Evolutionary conservation across 2,888 invertebrate genomes (phyloP).

Genomic region (Hanleya hanleyi): DNA sequence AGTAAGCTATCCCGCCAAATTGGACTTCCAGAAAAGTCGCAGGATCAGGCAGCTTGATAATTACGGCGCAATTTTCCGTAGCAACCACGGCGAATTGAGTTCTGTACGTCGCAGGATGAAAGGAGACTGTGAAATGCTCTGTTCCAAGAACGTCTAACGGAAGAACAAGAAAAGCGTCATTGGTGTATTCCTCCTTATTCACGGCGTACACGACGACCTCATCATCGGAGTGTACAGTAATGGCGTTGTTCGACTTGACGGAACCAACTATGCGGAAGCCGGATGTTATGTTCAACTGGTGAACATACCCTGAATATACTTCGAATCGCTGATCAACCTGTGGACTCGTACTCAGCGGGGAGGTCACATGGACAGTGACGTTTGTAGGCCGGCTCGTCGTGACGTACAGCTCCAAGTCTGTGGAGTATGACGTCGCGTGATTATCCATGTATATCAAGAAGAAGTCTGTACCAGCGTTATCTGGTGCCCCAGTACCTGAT

Average conservation of each 20-base stretch:
- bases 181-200: constrained; percentile 46
- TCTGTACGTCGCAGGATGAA: constrained; percentile 34
- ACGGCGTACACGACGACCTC: constrained; percentile 48
- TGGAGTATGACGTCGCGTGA: not conserved
- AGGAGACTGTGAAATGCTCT: constrained; percentile 44
- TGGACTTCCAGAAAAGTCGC: not conserved
- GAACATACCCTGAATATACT: constrained; percentile 37
- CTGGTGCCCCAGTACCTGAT: constrained; percentile 4
- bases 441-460: constrained; percentile 24
- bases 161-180: constrained; percentile 50
- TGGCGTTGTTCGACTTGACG: constrained; percentile 30
- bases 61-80: constrained; percentile 1
- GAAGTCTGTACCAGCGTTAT: constrained; percentile 19
- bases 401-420: constrained; percentile 44
- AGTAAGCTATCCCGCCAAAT: not conserved
- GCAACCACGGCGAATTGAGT: constrained; percentile 36
- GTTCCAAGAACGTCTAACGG: constrained; percentile 47
- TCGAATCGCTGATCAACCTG: constrained; percentile 18
- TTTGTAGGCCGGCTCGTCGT: constrained; percentile 45
- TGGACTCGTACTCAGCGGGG: constrained; percentile 30
- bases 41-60: not conserved
- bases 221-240: constrained; percentile 37
- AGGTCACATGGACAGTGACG: constrained; percentile 42
- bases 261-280: constrained; percentile 27
- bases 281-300: constrained; percentile 33